phyloP scores from a whole-genome alignment of 2,113 vertebrate species.

The Thomomys bottae region DNA sequence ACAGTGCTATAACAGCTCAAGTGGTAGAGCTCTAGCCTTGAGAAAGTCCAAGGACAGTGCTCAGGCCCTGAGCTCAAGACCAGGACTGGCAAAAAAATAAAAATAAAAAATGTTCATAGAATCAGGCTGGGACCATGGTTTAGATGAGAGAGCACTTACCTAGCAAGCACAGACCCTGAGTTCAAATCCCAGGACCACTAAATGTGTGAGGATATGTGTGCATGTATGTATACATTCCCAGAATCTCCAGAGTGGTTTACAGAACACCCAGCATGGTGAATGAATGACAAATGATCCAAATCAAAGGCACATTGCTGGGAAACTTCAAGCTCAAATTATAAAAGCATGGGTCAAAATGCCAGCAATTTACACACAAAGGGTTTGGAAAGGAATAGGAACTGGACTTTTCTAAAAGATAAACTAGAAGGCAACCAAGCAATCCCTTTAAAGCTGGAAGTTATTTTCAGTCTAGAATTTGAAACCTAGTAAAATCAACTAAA shows the following conservation, averaged over 20 bases:
- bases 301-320: background rate
- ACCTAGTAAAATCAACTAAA: constrained; percentile 9
- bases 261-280: background rate
- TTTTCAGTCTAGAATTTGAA: constrained; percentile 42
- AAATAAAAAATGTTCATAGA: background rate
- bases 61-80: no score
- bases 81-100: no score
- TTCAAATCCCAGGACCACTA: no score
- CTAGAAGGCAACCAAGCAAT: background rate
- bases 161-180: no score
- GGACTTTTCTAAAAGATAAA: constrained; percentile 45
- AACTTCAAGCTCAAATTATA: constrained; percentile 12
- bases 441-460: background rate
- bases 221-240: background rate
- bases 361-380: background rate
- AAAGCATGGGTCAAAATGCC: background rate
- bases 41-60: no score
- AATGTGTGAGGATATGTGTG: no score
- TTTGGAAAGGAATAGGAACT: background rate
- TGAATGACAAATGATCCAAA: background rate
- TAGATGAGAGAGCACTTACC: no score
- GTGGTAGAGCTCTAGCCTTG: no score
- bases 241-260: constrained; percentile 6
- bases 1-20: no score
- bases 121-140: no score